Evolutionary conservation across 1,140 invertebrate genomes (phyloP).

Genomic region (Penaeus vannamei): DNA sequence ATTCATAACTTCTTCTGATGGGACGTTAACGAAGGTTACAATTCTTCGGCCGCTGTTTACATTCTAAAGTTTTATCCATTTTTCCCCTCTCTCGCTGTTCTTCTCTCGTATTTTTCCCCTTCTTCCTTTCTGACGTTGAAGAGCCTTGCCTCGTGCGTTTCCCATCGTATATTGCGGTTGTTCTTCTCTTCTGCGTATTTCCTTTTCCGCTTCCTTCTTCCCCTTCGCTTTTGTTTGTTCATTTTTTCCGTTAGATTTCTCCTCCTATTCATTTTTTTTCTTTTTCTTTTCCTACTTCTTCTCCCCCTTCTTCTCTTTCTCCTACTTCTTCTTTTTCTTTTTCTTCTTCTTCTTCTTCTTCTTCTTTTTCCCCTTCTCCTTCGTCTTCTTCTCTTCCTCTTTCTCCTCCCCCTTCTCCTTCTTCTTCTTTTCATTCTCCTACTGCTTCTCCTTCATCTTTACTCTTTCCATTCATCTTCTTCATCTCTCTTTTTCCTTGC

Average conservation of each 20-base stretch:
- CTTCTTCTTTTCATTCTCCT: background rate
- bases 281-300: background rate
- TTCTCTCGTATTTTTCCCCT: slow-evolving; percentile 8
- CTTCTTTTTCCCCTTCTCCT: background rate
- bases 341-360: background rate
- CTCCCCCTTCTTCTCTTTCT: background rate
- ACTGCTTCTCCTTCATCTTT: no score
- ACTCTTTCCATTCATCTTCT: no score
- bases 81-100: background rate
- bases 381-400: no score
- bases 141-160: background rate
- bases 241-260: background rate
- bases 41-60: no score
- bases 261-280: background rate
- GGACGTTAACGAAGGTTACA: no score
- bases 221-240: background rate
- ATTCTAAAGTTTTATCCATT: background rate
- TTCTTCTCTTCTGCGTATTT: background rate
- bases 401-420: background rate
- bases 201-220: background rate
- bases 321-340: background rate
- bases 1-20: no score
- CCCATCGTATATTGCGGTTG: background rate
- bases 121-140: background rate
- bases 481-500: no score